phyloP scores from a whole-genome alignment of 2,888 invertebrate species.

The Spodoptera exigua region DNA sequence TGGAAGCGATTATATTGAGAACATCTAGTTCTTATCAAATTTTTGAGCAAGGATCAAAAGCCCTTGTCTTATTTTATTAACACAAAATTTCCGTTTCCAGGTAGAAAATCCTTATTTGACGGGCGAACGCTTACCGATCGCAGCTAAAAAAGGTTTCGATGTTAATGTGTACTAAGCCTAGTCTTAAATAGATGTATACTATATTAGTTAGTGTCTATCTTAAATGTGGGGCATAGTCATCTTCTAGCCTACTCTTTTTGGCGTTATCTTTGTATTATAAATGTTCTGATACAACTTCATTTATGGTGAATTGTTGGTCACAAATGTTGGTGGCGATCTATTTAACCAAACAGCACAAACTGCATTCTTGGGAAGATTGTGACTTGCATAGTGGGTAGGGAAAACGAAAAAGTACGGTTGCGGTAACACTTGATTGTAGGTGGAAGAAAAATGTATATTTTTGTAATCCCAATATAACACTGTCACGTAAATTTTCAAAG shows the following conservation, averaged over 20 bases:
- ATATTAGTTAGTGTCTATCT: conserved; percentile 67
- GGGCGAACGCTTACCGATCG: conserved; percentile 96
- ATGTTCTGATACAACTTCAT: conserved; percentile 72
- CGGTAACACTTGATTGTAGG: conserved; percentile 9
- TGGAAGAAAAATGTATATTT: conserved; percentile 38
- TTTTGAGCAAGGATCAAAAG: conserved; percentile 8
- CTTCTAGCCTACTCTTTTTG: conserved; percentile 52
- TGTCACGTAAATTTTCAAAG: conserved; percentile 30
- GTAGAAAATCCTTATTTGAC: conserved; percentile 94
- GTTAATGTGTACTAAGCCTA: conserved; percentile 83
- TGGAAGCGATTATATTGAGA: conserved; percentile 28
- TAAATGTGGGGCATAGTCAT: conserved; percentile 32
- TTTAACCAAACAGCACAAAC: neutral
- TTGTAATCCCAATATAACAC: conserved; percentile 42
- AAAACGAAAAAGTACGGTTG: conserved; percentile 14
- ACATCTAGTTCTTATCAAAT: conserved; percentile 3
- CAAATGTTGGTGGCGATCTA: neutral
- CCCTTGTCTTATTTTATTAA: conserved; percentile 12
- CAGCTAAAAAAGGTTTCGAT: conserved; percentile 97
- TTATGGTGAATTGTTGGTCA: conserved; percentile 26
- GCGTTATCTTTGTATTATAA: conserved; percentile 55
- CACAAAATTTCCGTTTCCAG: conserved; percentile 81
- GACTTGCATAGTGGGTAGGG: conserved; percentile 2
- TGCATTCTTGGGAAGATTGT: neutral
- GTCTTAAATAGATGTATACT: conserved; percentile 56